Evolutionary conservation across 2,888 invertebrate genomes (phyloP), one percentile per base, ranked within the genome.

Genomic region (Druceiella hillmani): DNA sequence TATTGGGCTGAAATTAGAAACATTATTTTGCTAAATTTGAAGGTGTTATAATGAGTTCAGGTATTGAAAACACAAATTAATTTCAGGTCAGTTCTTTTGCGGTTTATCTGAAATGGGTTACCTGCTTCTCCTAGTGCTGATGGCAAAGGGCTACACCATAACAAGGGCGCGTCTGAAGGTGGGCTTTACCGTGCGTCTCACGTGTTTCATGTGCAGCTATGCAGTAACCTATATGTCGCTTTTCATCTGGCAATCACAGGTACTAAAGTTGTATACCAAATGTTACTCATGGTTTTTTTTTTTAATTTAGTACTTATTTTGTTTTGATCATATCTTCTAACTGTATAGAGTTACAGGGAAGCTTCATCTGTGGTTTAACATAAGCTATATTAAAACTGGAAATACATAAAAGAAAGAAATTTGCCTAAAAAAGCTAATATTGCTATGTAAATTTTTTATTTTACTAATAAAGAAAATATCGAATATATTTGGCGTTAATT

Each of bases 71-170:
- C n/a, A n/a, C n/a, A n/a, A n/a, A n/a, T 50, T 43, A 17, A 34
- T 74, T 62, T 22, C 62, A 81, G 87, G 87, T n/a, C 76, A 80
- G 44, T 70, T 87, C 44, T 62, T 82, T 26, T 81, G 84, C 60
- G 80, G 86, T 0, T 62, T 77, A 2, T 81, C 87, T 10, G 86
- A 87, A 56, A 81, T 83, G 35, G 64, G 80, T 0, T 92, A 87
- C 54, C 70, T 93, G 0, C 64, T 91, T 1, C 66, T 93, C 9
- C 66, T 94, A 34, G 70, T 94, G 2, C 65, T 94, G 3, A 67
- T 94, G 61, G 91, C 85, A 0, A 91, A 93, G 56, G 94, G 94
- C 0, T 94, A 84, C 59, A 93, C 92, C 0, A 84, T 94, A 16
- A 94, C 93, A 0, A 75, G 92, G 33, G 92, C 88, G 0, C 69